phyloP scores from a whole-genome alignment of 35 echinoderm and acorn worm species.

The Heliocidaris tuberculata region DNA sequence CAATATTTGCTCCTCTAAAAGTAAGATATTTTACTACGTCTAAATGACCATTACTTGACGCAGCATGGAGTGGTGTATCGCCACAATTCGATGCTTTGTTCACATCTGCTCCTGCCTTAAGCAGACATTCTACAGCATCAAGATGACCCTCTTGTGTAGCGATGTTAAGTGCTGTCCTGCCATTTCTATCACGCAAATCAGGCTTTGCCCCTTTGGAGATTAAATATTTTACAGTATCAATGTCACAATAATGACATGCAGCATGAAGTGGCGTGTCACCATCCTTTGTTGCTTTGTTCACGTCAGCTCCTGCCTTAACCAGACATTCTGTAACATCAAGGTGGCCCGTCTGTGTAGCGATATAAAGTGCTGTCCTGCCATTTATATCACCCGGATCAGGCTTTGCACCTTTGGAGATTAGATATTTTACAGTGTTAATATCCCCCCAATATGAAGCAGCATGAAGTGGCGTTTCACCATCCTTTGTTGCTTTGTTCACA shows the following conservation, averaged over 20 bases:
- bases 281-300: too few relatives aligned
- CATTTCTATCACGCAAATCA: neutral
- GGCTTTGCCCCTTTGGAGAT: neutral
- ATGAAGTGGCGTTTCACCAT: too few relatives aligned
- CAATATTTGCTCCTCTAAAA: neutral
- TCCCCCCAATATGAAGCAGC: too few relatives aligned
- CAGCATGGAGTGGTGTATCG: neutral
- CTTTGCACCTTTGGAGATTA: too few relatives aligned
- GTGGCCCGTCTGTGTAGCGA: neutral
- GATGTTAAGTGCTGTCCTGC: neutral
- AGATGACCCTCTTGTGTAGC: neutral
- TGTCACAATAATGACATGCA: neutral
- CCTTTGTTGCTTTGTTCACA: too few relatives aligned
- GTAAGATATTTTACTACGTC: neutral
- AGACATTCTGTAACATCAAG: neutral
- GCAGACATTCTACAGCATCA: neutral
- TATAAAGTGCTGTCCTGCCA: too few relatives aligned
- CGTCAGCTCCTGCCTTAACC: neutral
- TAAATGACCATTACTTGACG: neutral
- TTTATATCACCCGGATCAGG: too few relatives aligned
- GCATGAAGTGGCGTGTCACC: neutral
- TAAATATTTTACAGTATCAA: neutral
- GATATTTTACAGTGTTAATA: too few relatives aligned
- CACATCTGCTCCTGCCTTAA: neutral
- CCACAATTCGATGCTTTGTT: neutral